Conservation (phyloP, 2,797 vertebrate genomes). For the Threskiornis aethiopicus region DNA sequence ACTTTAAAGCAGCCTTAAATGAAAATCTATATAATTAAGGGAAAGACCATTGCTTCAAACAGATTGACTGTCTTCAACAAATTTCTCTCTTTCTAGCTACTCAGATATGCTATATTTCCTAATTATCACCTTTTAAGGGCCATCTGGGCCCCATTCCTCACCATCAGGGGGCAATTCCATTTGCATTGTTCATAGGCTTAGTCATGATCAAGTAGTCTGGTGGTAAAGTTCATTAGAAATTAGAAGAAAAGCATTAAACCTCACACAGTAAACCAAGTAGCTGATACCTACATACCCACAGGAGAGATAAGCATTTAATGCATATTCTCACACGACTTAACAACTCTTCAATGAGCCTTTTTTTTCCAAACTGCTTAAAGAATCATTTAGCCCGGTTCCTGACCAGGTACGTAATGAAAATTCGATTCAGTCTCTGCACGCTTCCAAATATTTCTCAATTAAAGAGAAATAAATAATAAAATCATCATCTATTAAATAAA, state of each 20-base stretch:
- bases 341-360: constrained; percentile 65
- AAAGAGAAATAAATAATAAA: constrained; percentile 43
- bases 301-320: constrained; percentile 69
- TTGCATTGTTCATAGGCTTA: constrained; percentile 98
- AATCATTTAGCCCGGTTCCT: constrained; percentile 63
- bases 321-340: constrained; percentile 69
- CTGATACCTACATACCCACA: constrained; percentile 74
- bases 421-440: constrained; percentile 47
- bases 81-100: constrained; percentile 90
- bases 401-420: constrained; percentile 65
- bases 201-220: constrained; percentile 94
- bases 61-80: constrained; percentile 87
- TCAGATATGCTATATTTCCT: constrained; percentile 99
- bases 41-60: constrained; percentile 79
- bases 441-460: constrained; percentile 68
- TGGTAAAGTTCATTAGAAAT: constrained; percentile 96
- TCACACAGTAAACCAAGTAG: constrained; percentile 79
- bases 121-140: constrained; percentile 99
- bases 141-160: constrained; percentile 99
- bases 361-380: constrained; percentile 57
- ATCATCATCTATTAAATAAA: constrained; percentile 43
- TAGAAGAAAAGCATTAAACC: constrained; percentile 82
- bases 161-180: constrained; percentile 98
- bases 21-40: constrained; percentile 81
- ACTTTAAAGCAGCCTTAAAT: constrained; percentile 75